Evolutionary conservation across 2,797 vertebrate species (phyloP), one percentile per base, ranked within the genome.

Genomic region (Podarcis lilfordi): DNA sequence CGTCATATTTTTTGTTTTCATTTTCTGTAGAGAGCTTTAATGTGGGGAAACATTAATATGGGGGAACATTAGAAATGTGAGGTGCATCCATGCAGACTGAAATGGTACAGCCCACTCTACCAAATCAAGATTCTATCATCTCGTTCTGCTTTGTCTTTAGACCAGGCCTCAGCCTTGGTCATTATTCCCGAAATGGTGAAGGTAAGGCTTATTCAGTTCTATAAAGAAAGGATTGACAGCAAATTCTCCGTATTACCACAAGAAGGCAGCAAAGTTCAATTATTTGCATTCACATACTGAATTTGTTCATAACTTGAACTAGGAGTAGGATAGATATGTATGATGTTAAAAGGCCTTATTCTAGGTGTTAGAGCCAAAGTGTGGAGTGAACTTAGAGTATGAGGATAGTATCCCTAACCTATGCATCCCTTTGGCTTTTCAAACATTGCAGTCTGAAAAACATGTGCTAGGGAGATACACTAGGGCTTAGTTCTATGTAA

Each of bases 241-340:
- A 82, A 15, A 43, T 37, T 83, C 25, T 1, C 23, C 80, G 25
- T 37, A 25, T 81, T 37, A 29, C 86, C 92, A 91, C 88, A 80
- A 91, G 91, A 93, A 82, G 71, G 92, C 93, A 95, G 85, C 78
- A 93, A 89, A 85, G 71, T 78, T 90, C 91, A 90, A n/a, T 80
- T n/a, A 8, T 75, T 55, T 40, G 55, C 11, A 89, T 77, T 9
- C 19, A 80, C 35, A 35, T 66, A 45, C 45, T 27, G 40, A n/a
- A 89, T 23, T 35, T 50, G 17, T n/a, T 89, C 43, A 37, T 45
- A 50, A 50, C 25, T 19, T 80, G 50, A 74, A 85, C 5, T 7
- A 64, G 23, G n/a, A 66, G 10, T 25, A 75, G 10, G 5, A n/a
- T 66, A 81, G 40, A 69, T 23, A 25, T 55, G 50, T 55, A 4